Evolutionary conservation across 2,888 invertebrate genomes (phyloP).

Genomic region (Mellilla xanthometata): DNA sequence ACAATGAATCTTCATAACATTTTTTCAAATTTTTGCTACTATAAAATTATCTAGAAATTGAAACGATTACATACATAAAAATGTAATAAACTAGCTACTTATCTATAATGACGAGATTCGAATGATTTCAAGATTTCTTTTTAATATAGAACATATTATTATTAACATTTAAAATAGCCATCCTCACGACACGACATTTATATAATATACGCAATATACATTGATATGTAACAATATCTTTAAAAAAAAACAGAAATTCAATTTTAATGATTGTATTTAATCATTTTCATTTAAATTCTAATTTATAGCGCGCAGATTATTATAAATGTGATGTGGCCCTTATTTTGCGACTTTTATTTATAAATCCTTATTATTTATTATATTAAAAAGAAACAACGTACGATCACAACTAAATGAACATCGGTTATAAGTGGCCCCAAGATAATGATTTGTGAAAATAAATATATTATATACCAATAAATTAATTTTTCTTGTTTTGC

Average conservation of each 20-base stretch:
- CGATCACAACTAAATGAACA: constrained; percentile 27
- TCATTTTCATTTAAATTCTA: not conserved
- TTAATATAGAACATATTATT: constrained; percentile 34
- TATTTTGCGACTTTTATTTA: too few relatives aligned
- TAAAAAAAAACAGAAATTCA: constrained; percentile 40
- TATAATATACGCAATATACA: constrained; percentile 51
- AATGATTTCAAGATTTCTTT: constrained; percentile 33
- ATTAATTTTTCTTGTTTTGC: not conserved
- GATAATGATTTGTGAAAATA: constrained; percentile 17
- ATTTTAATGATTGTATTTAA: constrained; percentile 13
- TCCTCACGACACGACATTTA: constrained; percentile 72
- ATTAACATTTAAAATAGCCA: constrained; percentile 45
- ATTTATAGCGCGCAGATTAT: not conserved
- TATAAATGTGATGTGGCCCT: too few relatives aligned
- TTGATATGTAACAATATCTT: constrained; percentile 72
- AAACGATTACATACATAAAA: constrained; percentile 30
- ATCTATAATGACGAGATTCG: constrained; percentile 40
- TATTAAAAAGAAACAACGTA: constrained; percentile 15
- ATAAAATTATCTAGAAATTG: constrained; percentile 13
- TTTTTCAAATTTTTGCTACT: constrained; percentile 36
- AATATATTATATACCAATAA: not conserved
- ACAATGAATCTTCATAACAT: constrained; percentile 67
- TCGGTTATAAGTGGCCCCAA: constrained; percentile 38
- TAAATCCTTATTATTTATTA: too few relatives aligned
- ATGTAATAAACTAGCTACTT: constrained; percentile 22